phyloP scores from a whole-genome alignment of 2,888 invertebrate genomes.

The Leptothorax acervorum region DNA sequence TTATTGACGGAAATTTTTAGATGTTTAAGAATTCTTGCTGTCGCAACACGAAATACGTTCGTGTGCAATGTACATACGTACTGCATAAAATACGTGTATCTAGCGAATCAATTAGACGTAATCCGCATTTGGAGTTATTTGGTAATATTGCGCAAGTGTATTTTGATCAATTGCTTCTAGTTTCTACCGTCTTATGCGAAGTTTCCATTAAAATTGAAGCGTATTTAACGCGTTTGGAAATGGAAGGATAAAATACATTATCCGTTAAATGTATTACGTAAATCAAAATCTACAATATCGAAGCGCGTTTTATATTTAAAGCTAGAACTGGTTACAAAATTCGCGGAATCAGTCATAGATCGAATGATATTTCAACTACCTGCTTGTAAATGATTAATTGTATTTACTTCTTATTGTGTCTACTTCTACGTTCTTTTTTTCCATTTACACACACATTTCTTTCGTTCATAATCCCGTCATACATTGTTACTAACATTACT shows the following conservation, averaged over 20 bases:
- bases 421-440: neutral
- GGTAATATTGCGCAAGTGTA: neutral
- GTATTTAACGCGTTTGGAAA: neutral
- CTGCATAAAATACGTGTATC: neutral
- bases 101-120: neutral
- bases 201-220: constrained; percentile 3
- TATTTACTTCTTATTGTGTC: neutral
- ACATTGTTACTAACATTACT: neutral
- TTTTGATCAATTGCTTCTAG: neutral
- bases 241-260: neutral
- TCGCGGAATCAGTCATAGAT: constrained; percentile 26
- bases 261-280: constrained; percentile 18
- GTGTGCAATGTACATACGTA: no score
- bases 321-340: constrained; percentile 36
- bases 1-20: neutral
- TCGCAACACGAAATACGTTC: neutral
- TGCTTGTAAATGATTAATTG: constrained; percentile 15
- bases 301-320: constrained; percentile 29
- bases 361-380: neutral
- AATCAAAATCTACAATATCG: constrained; percentile 40
- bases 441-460: neutral
- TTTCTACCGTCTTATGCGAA: neutral
- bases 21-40: neutral
- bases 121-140: neutral
- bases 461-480: neutral